These are phyloP conservation scores for Petrolisthes manimaculis DNA, from an alignment of 2,888 invertebrate genomes.

Conservation along the genomic window DNA sequence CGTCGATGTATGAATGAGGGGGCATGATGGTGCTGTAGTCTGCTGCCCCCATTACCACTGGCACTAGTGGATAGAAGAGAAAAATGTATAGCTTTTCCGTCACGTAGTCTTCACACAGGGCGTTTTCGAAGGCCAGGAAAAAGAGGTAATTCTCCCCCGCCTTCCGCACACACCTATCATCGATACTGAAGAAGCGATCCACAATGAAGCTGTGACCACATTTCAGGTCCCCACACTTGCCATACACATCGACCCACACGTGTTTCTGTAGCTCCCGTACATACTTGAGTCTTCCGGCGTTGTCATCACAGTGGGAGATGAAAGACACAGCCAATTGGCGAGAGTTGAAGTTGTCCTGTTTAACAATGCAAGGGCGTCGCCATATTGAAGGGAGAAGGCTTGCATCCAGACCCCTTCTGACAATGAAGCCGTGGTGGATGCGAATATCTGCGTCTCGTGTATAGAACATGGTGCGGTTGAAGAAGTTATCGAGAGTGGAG, in stretches of 20 bases:
- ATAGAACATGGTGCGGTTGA: constrained; percentile 54
- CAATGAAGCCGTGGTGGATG: constrained; percentile 50
- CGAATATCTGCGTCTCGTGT: constrained; percentile 40
- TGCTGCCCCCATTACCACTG: constrained; percentile 52
- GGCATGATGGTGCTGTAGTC: constrained; percentile 50
- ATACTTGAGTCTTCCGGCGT: constrained; percentile 34
- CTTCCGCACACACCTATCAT: constrained; percentile 26
- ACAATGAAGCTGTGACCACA: constrained; percentile 35
- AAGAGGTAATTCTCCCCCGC: constrained; percentile 43
- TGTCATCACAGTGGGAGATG: constrained; percentile 43
- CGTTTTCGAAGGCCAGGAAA: constrained; percentile 59
- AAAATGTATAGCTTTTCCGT: constrained; percentile 59
- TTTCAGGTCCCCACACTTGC: constrained; percentile 43
- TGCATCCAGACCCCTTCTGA: constrained; percentile 20
- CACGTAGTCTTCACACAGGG: constrained; percentile 55
- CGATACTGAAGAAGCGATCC: neutral
- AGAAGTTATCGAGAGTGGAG: constrained; percentile 23
- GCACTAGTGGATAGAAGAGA: constrained; percentile 52
- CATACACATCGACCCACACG: constrained; percentile 29
- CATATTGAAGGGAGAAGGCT: constrained; percentile 21
- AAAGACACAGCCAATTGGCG: constrained; percentile 33
- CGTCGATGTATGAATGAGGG: constrained; percentile 51
- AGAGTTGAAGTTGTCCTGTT: neutral
- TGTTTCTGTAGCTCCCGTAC: constrained; percentile 25
- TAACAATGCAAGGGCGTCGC: constrained; percentile 8